Percentiles rank a stretch among this genome's conserved stretches.
These are phyloP conservation scores for Trochalopteron elliotii DNA, from an alignment of 2,113 vertebrate genomes.

Conservation along the genomic window DNA sequence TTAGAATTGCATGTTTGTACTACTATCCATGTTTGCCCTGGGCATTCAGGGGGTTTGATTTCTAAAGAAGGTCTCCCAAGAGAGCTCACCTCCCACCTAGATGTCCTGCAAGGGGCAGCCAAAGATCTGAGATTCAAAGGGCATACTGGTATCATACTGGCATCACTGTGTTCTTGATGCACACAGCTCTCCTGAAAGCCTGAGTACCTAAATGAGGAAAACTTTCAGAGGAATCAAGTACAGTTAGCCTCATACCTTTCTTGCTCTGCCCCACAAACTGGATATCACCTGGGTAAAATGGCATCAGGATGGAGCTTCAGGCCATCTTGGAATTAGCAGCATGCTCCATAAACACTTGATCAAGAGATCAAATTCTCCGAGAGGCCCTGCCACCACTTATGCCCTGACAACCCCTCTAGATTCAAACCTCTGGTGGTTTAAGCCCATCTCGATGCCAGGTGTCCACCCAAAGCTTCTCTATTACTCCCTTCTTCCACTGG, in stretches of 20 bases:
- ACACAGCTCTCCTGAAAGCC: not conserved
- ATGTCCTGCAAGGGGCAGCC: not conserved
- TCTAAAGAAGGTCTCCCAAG: not conserved
- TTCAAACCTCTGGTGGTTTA: not conserved
- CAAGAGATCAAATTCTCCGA: accelerated
- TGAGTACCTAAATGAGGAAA: not conserved
- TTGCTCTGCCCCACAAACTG: not conserved
- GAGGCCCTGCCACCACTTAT: not conserved
- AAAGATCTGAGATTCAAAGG: not conserved
- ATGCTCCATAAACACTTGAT: not conserved
- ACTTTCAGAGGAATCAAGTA: not conserved
- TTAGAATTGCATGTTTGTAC: not conserved
- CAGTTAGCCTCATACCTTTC: not conserved
- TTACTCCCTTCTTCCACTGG: not conserved
- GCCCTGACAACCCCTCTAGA: not conserved
- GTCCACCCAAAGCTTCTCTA: not conserved
- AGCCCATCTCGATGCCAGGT: not conserved
- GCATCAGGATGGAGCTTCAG: not conserved
- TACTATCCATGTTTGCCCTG: not conserved
- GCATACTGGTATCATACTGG: not conserved
- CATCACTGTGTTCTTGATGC: not conserved
- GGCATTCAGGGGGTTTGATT: not conserved
- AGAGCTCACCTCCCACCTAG: not conserved
- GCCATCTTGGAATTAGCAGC: not conserved
- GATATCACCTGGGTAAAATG: not conserved